These are phyloP conservation scores for Hedychridium roseum DNA, from an alignment of 2,888 invertebrate species.

Conservation along the genomic window DNA sequence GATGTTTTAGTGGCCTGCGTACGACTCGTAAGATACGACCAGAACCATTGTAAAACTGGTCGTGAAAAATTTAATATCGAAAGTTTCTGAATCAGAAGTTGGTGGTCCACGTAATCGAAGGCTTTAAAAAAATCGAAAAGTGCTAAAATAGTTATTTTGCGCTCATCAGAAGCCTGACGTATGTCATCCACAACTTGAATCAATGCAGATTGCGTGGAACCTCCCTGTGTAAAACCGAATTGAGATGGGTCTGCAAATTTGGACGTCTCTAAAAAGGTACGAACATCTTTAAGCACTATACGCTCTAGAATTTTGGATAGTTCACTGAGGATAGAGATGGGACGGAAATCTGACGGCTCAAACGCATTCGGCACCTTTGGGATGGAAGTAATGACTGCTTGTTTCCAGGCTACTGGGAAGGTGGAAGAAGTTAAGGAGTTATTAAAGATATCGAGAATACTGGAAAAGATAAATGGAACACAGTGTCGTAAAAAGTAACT, in stretches of 20 bases:
- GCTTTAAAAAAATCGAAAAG: constrained; percentile 45
- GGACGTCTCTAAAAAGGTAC: not conserved
- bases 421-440: not conserved
- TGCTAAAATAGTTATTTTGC: constrained; percentile 27
- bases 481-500: not conserved
- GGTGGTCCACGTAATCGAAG: too few relatives aligned
- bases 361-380: not conserved
- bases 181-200: constrained; percentile 38
- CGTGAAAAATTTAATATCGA: constrained; percentile 51
- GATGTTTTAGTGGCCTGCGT: too few relatives aligned
- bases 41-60: constrained; percentile 59
- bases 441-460: not conserved
- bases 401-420: not conserved
- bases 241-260: too few relatives aligned
- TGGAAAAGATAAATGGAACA: not conserved
- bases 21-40: constrained; percentile 12
- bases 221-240: too few relatives aligned
- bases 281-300: not conserved
- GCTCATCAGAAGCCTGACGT: constrained; percentile 30
- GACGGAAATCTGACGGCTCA: not conserved
- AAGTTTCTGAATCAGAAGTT: constrained; percentile 32
- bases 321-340: not conserved
- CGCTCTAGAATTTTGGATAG: not conserved
- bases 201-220: constrained; percentile 37
- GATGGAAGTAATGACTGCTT: not conserved